These are phyloP conservation scores for Octopus bimaculoides DNA, from an alignment of 1,140 invertebrate genomes.

Conservation along the genomic window DNA sequence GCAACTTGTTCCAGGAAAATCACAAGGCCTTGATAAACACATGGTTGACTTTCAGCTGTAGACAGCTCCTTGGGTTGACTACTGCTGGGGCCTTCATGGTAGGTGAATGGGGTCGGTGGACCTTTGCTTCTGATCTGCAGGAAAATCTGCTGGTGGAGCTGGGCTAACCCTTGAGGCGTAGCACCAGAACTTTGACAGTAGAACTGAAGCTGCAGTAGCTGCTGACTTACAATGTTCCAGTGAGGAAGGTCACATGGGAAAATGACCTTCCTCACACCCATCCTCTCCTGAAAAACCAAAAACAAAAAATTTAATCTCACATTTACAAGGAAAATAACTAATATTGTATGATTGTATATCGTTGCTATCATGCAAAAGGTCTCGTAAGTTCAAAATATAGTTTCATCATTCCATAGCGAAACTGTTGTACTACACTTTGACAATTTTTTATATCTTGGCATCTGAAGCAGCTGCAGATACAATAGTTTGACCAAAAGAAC, in stretches of 20 bases:
- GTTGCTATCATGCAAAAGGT: no score
- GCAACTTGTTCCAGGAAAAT: constrained; percentile 8
- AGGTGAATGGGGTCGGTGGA: not conserved
- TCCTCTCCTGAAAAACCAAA: not conserved
- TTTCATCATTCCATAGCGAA: no score
- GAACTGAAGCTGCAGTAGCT: not conserved
- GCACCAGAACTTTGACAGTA: constrained; percentile 1
- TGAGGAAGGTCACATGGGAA: constrained; percentile 12
- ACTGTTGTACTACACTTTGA: no score
- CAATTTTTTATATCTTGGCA: no score
- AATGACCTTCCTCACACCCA: constrained; percentile 10
- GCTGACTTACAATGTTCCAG: constrained; percentile 4
- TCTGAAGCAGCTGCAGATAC: no score
- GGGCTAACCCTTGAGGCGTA: not conserved
- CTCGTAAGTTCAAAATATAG: no score
- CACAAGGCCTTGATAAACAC: constrained; percentile 6
- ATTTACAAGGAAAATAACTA: no score
- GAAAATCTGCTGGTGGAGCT: constrained; percentile 2
- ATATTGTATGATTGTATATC: no score
- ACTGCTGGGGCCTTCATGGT: no score
- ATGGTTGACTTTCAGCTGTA: not conserved
- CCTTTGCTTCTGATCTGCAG: constrained; percentile 2
- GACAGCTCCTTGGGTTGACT: not conserved
- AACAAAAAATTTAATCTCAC: not conserved
- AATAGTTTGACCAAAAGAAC: no score